Evolutionary conservation across 2,888 invertebrate species (phyloP), one percentile per base, ranked within the genome.

Genomic region (Harpalus rubripes): DNA sequence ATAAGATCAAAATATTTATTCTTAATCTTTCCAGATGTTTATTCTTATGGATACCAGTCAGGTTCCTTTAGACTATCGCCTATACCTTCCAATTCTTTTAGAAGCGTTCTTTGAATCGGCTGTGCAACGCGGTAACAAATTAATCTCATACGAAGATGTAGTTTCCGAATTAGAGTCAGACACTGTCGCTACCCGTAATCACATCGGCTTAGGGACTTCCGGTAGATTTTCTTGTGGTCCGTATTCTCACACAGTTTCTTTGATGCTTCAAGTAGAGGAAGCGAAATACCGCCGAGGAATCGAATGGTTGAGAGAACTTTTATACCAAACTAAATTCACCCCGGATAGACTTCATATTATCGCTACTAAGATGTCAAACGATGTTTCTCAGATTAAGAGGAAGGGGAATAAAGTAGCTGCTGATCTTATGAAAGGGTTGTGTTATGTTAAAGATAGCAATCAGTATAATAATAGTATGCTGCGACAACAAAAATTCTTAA

Each of bases 351-450:
- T 97, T 68, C 93, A 95, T 88, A 95, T 97, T 32, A 95, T 96
- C 87, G 95, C 96, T 0, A 95, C 95, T 86, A 96, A 97, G 90
- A 93, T 98, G 91, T 93, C 95, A 74, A 97, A 96, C 87, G 96
- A 96, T 86, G 95, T 97, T 0, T 93, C 96, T 0, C 95, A 95
- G 90, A 93, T 94, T 81, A 96, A 96, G 89, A 92, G 96, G 56
- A 93, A 94, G 85, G 98, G 97, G 1, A 92, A 94, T 88, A 93
- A 93, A 86, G 94, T 98, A 89, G 94, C 94, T 7, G 89, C 92
- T 7, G 93, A 94, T 88, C 89, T 95, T 4, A 92, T 95, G 90
- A 93, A 92, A 86, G 93, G 94, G 72, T 89, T 96, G 84, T 88
- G 93, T 65, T 96, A 93, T 88, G 91, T 90, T 39, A 92, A 93